Evolutionary conservation across 1,140 invertebrate genomes (phyloP), one percentile per base, ranked within the genome.

Genomic region (Atta texana): DNA sequence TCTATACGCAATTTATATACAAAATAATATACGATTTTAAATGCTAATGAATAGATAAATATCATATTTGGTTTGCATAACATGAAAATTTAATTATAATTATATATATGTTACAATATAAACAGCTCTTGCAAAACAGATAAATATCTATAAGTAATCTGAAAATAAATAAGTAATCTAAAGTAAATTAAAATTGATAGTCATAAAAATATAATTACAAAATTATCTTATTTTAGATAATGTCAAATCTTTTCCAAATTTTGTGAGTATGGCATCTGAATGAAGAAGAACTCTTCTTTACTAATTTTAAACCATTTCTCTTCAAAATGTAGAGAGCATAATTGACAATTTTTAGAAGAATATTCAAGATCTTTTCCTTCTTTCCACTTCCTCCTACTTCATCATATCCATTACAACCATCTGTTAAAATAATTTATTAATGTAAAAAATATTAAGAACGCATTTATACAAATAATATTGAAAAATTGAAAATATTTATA

Each of bases 201-300:
- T 31, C 7, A 18, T 53, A 57, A 34, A 66, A 68, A 10, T 21
- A 68, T 39, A 44, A 34, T 44, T n/a, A 24, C 24, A 24, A 3
- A 24, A 24, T 24, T 59, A 59, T 2, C 10, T 69, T 44, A 28
- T 14, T 69, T 34, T n/a, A 66, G 6, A 66, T 66, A 14, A 28
- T 28, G 3, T 31, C 7, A 39, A 14, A 66, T 74, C 31, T 74
- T 39, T 39, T 57, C 18, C 31, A 75, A 75, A 75, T 75, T 18
- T 75, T 75, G 72, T 75, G 0, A 31, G 8, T 31, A 74, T 57
- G 18, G 71, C 71, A 57, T 74, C 28, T 57, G 71, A 28, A 57
- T 74, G 51, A 34, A 75, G 28, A 28, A 28, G 12, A 75, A 14
- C 8, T 57, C 28, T 53, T 4, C 14, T 71, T 71, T 53, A 21